These are phyloP conservation scores for Corythornis madagascariensis DNA, from an alignment of 2,113 vertebrate genomes.

Conservation along the genomic window DNA sequence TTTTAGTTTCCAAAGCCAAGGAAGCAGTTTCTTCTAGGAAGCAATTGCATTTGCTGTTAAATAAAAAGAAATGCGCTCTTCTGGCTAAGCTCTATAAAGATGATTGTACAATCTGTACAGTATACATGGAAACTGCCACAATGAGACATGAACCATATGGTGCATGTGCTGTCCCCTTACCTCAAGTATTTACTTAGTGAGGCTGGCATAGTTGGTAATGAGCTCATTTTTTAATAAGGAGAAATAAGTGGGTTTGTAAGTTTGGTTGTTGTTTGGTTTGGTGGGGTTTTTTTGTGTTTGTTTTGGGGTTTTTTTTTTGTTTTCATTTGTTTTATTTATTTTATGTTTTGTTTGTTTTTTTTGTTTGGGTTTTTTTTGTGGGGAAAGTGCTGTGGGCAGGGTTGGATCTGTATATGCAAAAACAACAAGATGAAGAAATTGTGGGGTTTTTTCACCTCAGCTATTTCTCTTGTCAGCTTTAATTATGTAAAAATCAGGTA, in stretches of 20 bases:
- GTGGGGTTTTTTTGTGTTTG: neutral
- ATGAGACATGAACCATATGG: slow-evolving; percentile 26
- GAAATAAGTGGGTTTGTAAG: neutral
- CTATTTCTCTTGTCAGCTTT: neutral
- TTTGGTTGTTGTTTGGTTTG: neutral
- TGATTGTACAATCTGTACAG: slow-evolving; percentile 38
- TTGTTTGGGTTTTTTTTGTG: no score
- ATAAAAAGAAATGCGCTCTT: slow-evolving; percentile 37
- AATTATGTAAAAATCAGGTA: neutral
- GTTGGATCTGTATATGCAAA: neutral
- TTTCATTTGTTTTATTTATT: no score
- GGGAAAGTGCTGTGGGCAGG: accelerated
- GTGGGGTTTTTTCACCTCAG: neutral
- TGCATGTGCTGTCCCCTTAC: neutral
- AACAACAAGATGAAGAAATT: neutral
- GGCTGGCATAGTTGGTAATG: neutral
- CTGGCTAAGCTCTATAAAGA: slow-evolving; percentile 15
- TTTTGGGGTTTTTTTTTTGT: neutral
- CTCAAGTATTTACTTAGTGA: neutral
- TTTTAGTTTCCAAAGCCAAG: slow-evolving; percentile 50
- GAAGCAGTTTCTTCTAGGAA: neutral
- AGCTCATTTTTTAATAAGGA: neutral
- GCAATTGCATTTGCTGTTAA: slow-evolving; percentile 42
- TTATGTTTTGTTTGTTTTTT: neutral
- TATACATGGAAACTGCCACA: neutral